Evolutionary conservation across 2,113 vertebrate species (phyloP).

Genomic region (Gymnarchus niloticus): DNA sequence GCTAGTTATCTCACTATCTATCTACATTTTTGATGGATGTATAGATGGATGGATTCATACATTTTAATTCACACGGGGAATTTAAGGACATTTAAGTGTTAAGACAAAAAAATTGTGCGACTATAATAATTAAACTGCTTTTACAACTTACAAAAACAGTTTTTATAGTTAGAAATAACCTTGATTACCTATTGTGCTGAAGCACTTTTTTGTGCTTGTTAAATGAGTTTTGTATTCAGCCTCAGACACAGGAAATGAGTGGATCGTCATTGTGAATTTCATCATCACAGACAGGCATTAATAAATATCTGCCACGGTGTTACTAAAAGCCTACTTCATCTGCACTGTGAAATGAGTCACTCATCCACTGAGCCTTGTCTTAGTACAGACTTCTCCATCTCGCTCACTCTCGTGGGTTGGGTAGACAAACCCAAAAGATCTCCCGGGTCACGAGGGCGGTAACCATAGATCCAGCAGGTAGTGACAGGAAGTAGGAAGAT

Average conservation of each 20-base stretch:
- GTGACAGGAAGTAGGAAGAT: background rate
- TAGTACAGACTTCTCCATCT: too few species aligned
- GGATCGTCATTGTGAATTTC: background rate
- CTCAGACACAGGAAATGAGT: background rate
- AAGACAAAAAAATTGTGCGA: background rate
- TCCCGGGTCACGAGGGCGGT: background rate
- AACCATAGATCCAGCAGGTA: background rate
- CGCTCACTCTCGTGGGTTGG: background rate
- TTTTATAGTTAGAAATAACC: background rate
- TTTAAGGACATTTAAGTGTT: background rate
- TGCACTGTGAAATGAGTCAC: background rate
- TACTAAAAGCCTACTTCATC: background rate
- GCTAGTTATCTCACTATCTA: too few species aligned
- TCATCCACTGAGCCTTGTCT: background rate
- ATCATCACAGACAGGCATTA: background rate
- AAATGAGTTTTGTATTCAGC: background rate
- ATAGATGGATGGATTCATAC: too few species aligned
- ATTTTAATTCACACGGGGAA: background rate
- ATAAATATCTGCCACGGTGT: background rate
- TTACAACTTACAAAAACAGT: conserved; percentile 8
- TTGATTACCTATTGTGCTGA: background rate
- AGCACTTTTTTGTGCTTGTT: background rate
- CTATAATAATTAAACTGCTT: background rate
- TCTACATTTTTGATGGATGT: too few species aligned
- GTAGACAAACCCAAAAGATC: background rate